Base-by-base conservation (phyloP, 2,113 vertebrate genomes). In the Sinocyclocheilus anshuiensis region DNA sequence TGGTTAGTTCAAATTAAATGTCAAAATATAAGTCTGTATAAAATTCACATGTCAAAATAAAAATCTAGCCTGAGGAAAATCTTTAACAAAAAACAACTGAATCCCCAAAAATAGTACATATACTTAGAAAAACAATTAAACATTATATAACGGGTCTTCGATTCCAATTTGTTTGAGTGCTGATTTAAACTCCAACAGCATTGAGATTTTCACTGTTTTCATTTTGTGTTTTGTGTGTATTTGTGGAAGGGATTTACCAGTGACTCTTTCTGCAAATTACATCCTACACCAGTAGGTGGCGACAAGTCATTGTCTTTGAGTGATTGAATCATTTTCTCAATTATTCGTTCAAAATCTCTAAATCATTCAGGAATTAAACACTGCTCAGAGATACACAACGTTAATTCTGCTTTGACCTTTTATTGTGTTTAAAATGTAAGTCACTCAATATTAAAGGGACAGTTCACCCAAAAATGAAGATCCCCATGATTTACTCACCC, bases 31-130 rank as follows among this genome's bases (percentile, higher is more conserved):
- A 16, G 45, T 76, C n/a, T 50, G 12, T n/a, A 76, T 50, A 26
- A 26, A 26, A 50, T 16, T 77, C n/a, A n/a, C 5, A 12, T 76
- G n/a, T 50, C 74, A 76, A 48, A 76, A 76, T 76, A 76, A 76
- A 50, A 53, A 45, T 75, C 3, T 26, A 13, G 16, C n/a, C 16
- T 36, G 22, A 48, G n/a, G n/a, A n/a, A 39, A 22, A 18, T 12
- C 1, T 22, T 36, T 71, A 20, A 20, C 16, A 20, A 39, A 33
- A 36, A 36, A 29, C 4, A 42, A 72, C 5, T 4, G 9, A 42
- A 72, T 72, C 8, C 36, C 36, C 18, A 3, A 9, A 39, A 72
- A 39, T 4, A 71, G 15, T 12, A 22, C 8, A 72, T 36, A 42
- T 11, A 6, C 29, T 71, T 33, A 39, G 18, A 20, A 42, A 42